Evolutionary conservation across 2,888 invertebrate species (phyloP), one percentile per base, ranked within the genome.

Genomic region (Cheilosia grossa): DNA sequence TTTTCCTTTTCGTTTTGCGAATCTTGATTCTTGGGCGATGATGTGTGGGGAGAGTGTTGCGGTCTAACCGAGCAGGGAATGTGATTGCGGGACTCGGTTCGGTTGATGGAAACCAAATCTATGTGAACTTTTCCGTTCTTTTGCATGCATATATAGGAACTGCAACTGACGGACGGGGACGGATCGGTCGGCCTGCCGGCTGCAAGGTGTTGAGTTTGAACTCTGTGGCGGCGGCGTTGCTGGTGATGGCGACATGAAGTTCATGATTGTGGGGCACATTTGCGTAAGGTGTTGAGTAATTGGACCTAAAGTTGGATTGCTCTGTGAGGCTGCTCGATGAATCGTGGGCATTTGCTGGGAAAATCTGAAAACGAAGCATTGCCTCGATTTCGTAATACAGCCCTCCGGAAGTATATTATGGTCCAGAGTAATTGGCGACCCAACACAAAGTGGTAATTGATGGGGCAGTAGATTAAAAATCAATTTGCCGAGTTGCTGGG

Each of bases 221-320:
- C 85, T 85, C 61, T 81, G 80, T 72, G 64, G 67, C 42, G 61
- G 54, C 51, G 64, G 67, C 49, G 61, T 49, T 56, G 58, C 67
- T 61, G 77, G 44, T 64, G 73, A 75, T 75, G 81, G 75, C 75
- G 75, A 72, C 85, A 81, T 81, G 85, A 85, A 85, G 85, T 85
- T 85, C 81, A 85, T 85, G 85, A 81, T 85, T 85, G 85, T 77
- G 85, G 81, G 81, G 69, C 85, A 81, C 85, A 81, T 85, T 85
- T 85, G 85, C 80, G 81, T 85, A 85, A 81, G 85, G 85, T 85
- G 85, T 85, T 85, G 85, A 81, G 81, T 77, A 80, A 81, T 85
- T 83, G 79, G 74, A 79, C 70, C 70, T 66, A 79, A 75, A 80
- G 74, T 64, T 79, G 56, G 42, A 19, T 66, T 17, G 17, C 42